A percentile compares a stretch with the other conserved stretches of the same genome.
Conservation (phyloP, 2,113 vertebrate species). For the Ciconia boyciana region DNA sequence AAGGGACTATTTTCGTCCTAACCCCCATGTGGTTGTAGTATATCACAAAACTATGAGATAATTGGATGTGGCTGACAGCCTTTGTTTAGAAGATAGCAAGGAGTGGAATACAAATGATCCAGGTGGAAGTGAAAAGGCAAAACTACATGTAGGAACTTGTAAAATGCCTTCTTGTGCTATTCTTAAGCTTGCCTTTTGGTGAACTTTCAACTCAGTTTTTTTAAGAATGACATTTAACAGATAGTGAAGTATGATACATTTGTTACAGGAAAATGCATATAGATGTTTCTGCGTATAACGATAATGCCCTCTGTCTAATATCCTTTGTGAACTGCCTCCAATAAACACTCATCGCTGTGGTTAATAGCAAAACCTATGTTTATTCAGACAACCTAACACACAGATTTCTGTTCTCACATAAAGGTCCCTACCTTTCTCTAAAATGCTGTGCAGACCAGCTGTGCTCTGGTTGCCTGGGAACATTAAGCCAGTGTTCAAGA, state of each 20-base stretch:
- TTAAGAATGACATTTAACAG: neutral
- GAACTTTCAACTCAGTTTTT: neutral
- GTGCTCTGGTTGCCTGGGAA: neutral
- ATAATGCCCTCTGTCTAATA: neutral
- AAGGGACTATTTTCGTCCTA: neutral
- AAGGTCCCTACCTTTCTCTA: neutral
- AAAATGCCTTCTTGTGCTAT: neutral
- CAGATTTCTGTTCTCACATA: neutral
- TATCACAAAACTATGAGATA: neutral
- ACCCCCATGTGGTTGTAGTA: neutral
- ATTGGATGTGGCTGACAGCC: neutral
- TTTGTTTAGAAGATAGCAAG: neutral
- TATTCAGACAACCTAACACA: neutral
- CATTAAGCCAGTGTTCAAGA: neutral
- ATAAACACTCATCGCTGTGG: neutral
- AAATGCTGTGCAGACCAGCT: neutral
- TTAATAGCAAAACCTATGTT: neutral
- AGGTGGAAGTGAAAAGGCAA: neutral
- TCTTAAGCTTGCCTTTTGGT: neutral
- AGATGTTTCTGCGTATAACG: neutral
- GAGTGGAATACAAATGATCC: neutral
- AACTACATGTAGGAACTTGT: neutral
- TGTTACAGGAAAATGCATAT: neutral
- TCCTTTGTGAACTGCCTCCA: neutral
- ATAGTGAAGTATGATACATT: neutral